phyloP scores from a whole-genome alignment of 2,797 vertebrate species.

The Manis pentadactyla region DNA sequence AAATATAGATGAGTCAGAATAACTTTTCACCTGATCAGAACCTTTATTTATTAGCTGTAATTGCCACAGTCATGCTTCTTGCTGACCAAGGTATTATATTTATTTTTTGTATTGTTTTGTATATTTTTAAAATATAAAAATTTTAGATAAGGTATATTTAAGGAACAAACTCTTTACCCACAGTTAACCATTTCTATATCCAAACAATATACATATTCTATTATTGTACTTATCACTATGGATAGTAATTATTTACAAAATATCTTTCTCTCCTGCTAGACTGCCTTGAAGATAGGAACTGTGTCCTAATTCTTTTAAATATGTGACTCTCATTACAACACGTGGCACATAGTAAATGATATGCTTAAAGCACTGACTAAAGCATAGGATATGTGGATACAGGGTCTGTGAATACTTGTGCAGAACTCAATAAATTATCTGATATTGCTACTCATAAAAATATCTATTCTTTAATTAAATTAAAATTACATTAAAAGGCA shows the following conservation, averaged over 20 bases:
- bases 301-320: not conserved
- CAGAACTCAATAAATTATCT: not conserved
- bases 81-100: not conserved
- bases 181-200: not conserved
- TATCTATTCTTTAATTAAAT: not conserved
- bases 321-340: not conserved
- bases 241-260: not conserved
- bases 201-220: not conserved
- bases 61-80: constrained; percentile 1
- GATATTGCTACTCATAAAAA: not conserved
- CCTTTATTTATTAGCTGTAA: not conserved
- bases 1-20: not conserved
- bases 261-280: not conserved
- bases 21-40: constrained; percentile 6
- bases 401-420: not conserved
- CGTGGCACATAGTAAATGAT: not conserved
- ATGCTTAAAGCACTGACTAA: not conserved
- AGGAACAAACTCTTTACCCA: not conserved
- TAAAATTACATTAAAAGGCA: not conserved
- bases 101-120: constrained; percentile 2
- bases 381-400: not conserved
- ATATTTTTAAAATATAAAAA: constrained; percentile 41
- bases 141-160: not conserved
- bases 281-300: not conserved
- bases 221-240: not conserved